Evolutionary conservation across 2,888 invertebrate species (phyloP), one percentile per base, ranked within the genome.

Genomic region (Tachina lurida): DNA sequence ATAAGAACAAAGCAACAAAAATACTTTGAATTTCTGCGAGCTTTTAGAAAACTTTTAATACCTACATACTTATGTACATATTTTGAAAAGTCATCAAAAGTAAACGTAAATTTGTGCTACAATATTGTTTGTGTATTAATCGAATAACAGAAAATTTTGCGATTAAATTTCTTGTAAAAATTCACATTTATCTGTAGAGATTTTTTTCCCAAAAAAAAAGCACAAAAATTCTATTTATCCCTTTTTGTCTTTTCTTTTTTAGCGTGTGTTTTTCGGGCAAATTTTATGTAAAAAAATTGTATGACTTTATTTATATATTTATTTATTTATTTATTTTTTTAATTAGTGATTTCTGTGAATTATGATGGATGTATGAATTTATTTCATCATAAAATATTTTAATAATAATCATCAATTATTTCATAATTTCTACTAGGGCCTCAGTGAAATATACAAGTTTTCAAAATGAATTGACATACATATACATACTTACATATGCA

Each of bases 361-460:
- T 73, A 78, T 49, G 54, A 19, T 47, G n/a, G n/a, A n/a, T n/a
- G n/a, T n/a, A n/a, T n/a, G n/a, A 70, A 68, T 22, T 7, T 39
- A 22, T 65, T 31, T 73, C 77, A 78, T 85, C 77, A 85, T 77
- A 80, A n/a, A 76, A 78, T 67, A 31, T 63, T 8, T 60, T 54
- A 39, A 22, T 17, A 65, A 76, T 54, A 83, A 79, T 86, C 74
- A 67, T 67, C 83, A 86, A 83, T 86, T 83, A 83, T 83, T 86
- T 83, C 75, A 86, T 86, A 86, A 86, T 76, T 86, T 79, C n/a
- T 71, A 86, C 41, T 60, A 83, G 86, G 86, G 60, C 10, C 22
- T 22, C 86, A 86, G 86, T 47, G 47, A 73, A 62, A 58, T 49
- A 17, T 39, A 71, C 60, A 86, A 71, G 85, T 75, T 47, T 67